Conservation (phyloP, 2,113 vertebrate species). For the Scolopax mira region DNA sequence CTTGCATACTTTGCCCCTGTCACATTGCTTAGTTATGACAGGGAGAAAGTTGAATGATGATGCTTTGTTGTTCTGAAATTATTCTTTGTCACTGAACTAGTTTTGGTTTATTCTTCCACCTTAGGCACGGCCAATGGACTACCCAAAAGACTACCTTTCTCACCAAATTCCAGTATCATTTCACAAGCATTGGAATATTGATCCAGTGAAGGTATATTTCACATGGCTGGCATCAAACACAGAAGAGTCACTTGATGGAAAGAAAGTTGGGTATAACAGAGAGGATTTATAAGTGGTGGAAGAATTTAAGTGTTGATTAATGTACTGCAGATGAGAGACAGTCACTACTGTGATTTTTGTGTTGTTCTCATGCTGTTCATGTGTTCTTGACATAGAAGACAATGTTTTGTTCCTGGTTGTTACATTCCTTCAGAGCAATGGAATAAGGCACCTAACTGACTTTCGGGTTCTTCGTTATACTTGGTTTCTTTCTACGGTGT, state of each 20-base stretch:
- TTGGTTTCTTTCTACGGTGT: not conserved
- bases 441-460: not conserved
- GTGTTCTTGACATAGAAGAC: not conserved
- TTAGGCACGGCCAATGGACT: constrained; percentile 94
- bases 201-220: constrained; percentile 89
- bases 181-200: constrained; percentile 98
- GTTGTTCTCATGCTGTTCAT: not conserved
- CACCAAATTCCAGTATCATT: constrained; percentile 97
- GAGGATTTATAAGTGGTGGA: constrained; percentile 81
- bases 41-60: not conserved
- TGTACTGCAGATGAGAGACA: not conserved
- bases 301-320: not conserved
- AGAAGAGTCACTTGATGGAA: constrained; percentile 50
- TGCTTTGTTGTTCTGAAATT: not conserved
- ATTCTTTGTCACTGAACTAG: not conserved
- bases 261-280: constrained; percentile 56
- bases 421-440: not conserved
- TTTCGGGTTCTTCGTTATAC: not conserved
- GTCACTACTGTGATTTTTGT: not conserved
- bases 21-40: not conserved
- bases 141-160: constrained; percentile 86
- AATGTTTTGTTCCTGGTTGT: not conserved
- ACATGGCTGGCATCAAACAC: constrained; percentile 82
- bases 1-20: not conserved
- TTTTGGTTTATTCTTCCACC: constrained; percentile 43